phyloP scores from a whole-genome alignment of 2,797 vertebrate species.

The Sebastes itinus region DNA sequence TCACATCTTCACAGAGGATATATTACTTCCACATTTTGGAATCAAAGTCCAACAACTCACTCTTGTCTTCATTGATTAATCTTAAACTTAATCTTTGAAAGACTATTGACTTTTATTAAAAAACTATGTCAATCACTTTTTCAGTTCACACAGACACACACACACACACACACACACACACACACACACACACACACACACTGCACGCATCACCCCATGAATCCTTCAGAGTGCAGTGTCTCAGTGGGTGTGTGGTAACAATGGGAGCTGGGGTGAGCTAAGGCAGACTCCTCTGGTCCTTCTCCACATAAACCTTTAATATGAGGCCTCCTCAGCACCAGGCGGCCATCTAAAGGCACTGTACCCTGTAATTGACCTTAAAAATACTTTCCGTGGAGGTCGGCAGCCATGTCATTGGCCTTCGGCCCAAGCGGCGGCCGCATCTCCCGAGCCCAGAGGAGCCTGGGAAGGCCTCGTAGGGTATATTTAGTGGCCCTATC shows the following conservation, averaged over 20 bases:
- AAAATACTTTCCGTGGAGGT: slow-evolving; percentile 89
- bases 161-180: neutral
- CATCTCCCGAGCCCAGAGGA: slow-evolving; percentile 78
- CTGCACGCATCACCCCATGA: slow-evolving; percentile 31
- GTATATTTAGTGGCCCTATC: slow-evolving; percentile 86
- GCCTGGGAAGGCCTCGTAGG: slow-evolving; percentile 82
- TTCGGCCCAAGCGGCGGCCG: slow-evolving; percentile 79
- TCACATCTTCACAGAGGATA: neutral
- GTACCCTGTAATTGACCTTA: slow-evolving; percentile 91
- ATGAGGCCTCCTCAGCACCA: slow-evolving; percentile 83
- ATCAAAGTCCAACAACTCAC: neutral
- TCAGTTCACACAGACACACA: neutral
- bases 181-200: neutral
- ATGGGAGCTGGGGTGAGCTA: slow-evolving; percentile 77
- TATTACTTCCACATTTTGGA: neutral
- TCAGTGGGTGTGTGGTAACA: slow-evolving; percentile 80
- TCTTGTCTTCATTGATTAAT: neutral
- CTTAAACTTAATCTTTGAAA: neutral
- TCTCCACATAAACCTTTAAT: slow-evolving; percentile 88
- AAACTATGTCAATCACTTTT: neutral
- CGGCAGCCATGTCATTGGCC: slow-evolving; percentile 86
- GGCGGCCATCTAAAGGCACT: slow-evolving; percentile 83
- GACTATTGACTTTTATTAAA: neutral
- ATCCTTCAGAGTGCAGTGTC: slow-evolving; percentile 54
- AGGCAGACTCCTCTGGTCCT: slow-evolving; percentile 77